These are phyloP conservation scores for Pagrus major DNA, from an alignment of 2,113 vertebrate species.

Conservation along the genomic window DNA sequence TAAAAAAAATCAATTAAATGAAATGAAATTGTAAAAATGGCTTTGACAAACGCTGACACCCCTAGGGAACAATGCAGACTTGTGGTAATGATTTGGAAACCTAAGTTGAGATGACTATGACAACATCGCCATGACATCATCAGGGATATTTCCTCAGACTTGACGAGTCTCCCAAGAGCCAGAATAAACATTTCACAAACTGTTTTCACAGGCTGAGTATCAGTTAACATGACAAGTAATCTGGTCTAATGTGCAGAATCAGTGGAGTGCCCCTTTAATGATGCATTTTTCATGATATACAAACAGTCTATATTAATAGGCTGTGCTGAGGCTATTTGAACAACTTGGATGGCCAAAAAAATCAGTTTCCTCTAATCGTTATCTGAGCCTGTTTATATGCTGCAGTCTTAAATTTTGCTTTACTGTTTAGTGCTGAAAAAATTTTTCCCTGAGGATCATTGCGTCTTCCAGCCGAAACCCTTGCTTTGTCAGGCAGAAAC, in stretches of 20 bases:
- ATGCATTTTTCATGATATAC: background rate
- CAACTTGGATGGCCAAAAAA: background rate
- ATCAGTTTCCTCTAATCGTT: background rate
- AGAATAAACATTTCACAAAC: background rate
- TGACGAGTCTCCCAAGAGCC: background rate
- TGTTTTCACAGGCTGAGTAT: background rate
- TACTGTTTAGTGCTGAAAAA: background rate
- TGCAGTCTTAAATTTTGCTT: background rate
- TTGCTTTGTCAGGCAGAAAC: conserved; percentile 49
- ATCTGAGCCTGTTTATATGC: background rate
- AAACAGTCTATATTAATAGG: background rate
- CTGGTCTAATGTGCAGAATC: background rate
- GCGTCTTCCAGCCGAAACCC: conserved; percentile 24
- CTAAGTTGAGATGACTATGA: background rate
- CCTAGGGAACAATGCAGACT: background rate
- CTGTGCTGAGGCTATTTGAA: background rate
- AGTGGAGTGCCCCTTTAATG: background rate
- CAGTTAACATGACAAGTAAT: background rate
- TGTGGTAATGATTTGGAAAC: background rate
- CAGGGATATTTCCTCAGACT: background rate
- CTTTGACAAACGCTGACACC: too few species aligned
- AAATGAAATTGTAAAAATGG: too few species aligned
- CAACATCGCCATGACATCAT: background rate
- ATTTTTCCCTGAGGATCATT: conserved; percentile 13
- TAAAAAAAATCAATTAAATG: too few species aligned